Evolutionary conservation across 2,113 vertebrate species (phyloP), one percentile per base, ranked within the genome.

Genomic region (Esox niger): DNA sequence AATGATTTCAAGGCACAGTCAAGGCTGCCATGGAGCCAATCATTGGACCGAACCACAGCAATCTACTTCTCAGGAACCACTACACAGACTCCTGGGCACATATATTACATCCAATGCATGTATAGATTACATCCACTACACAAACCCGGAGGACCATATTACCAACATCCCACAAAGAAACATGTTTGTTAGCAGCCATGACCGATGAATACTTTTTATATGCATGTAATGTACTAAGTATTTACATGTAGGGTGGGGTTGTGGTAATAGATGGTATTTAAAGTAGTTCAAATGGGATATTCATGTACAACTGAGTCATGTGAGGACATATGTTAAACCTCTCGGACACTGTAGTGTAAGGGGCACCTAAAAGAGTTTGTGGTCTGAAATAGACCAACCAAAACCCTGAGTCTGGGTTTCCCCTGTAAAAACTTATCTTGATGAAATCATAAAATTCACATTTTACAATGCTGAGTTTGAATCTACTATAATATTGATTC

Each of bases 1-100:
- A 90, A 26, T 98, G 85, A 95, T 21, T 1, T 0, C 1, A 17
- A 21, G 4, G 64, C 65, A 66, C 46, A 10, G 46, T 49, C 67
- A 10, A 1, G 31, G 29, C 26, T 21, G 23, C 57, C 27, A 63
- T 62, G 15, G 59, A 56, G 29, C 60, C 73, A 69, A 70, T 13
- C 30, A 29, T 61, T 59, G 59, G 67, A 13, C 35, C 79, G 46
- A 66, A 54, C 65, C 55, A 62, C 63, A 58, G 71, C 27, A 31
- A 59, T 43, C 62, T 61, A 56, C 73, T 66, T 49, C 58, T 87
- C 87, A 82, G 84, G 87, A 85, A 78, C 52, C 27, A 63, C 73
- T 75, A 17, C 66, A 81, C 29, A 49, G 78, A 83, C 77, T 70
- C 62, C 73, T 35, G 62, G 69, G n/a, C n/a, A n/a, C 56, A 29